phyloP scores from a whole-genome alignment of 2,888 invertebrate species.

The Cerceris ruficornis region DNA sequence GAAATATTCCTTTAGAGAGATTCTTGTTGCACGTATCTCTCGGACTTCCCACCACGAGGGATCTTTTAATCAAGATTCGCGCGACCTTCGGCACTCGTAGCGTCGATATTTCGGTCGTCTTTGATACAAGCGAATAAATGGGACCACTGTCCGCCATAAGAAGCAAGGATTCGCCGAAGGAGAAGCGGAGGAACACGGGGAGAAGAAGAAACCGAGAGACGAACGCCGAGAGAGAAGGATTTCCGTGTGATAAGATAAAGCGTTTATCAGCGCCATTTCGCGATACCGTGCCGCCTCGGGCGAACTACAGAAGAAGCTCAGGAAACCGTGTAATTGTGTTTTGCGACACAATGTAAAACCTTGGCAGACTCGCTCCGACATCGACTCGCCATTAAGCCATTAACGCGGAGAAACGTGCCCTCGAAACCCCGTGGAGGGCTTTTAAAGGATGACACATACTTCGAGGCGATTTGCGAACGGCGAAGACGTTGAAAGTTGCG shows the following conservation, averaged over 20 bases:
- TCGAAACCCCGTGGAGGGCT: not conserved
- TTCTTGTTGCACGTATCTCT: too few relatives aligned
- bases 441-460: too few relatives aligned
- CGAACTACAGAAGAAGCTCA: slow-evolving; percentile 12
- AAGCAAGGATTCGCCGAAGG: slow-evolving; percentile 28
- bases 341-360: slow-evolving; percentile 26
- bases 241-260: slow-evolving; percentile 79
- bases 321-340: slow-evolving; percentile 35
- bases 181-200: slow-evolving; percentile 8
- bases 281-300: slow-evolving; percentile 49
- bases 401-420: not conserved
- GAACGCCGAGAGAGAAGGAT: slow-evolving; percentile 1
- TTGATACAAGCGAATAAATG: slow-evolving; percentile 80
- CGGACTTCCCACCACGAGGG: not conserved
- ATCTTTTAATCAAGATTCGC: not conserved
- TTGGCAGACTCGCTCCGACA: slow-evolving; percentile 36
- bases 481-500: too few relatives aligned
- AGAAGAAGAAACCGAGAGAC: not conserved
- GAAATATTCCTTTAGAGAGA: too few relatives aligned
- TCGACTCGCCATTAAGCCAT: slow-evolving; percentile 4
- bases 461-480: too few relatives aligned
- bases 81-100: slow-evolving; percentile 27
- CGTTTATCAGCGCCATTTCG: slow-evolving; percentile 65
- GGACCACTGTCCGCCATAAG: slow-evolving; percentile 73
- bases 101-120: slow-evolving; percentile 50